These are phyloP conservation scores for Ametastegia equiseti DNA, from an alignment of 2,888 invertebrate species.

Conservation along the genomic window DNA sequence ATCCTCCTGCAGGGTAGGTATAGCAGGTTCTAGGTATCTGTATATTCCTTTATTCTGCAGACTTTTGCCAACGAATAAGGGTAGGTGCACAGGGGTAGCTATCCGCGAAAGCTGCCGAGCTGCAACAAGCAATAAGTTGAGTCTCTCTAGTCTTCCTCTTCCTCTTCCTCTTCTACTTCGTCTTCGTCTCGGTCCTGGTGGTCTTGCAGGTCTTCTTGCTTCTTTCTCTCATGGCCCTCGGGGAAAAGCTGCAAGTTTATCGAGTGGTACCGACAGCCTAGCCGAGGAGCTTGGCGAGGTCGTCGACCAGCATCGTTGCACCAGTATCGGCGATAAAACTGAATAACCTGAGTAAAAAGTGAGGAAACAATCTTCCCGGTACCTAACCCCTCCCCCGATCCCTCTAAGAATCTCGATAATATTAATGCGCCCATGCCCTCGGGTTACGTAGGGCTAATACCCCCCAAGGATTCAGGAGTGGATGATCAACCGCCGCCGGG, in stretches of 20 bases:
- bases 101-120: neutral
- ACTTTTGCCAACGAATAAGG: neutral
- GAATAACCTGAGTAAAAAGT: neutral
- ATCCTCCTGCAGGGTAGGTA: neutral
- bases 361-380: conserved; percentile 12
- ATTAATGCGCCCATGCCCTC: conserved; percentile 11
- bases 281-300: neutral
- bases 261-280: conserved; percentile 6
- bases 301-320: conserved; percentile 8
- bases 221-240: neutral
- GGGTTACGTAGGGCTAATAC: conserved; percentile 11
- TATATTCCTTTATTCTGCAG: neutral
- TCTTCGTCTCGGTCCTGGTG: no score
- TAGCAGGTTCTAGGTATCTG: no score
- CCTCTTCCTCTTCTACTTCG: neutral
- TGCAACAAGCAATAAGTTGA: conserved; percentile 42
- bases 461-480: neutral
- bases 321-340: neutral
- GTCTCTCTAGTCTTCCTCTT: neutral
- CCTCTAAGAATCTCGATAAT: neutral
- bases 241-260: conserved; percentile 26
- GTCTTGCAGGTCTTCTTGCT: no score
- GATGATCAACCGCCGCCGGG: neutral
- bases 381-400: neutral
- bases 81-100: neutral